Evolutionary conservation across 2,113 vertebrate species (phyloP).

Genomic region (Chionomys nivalis): DNA sequence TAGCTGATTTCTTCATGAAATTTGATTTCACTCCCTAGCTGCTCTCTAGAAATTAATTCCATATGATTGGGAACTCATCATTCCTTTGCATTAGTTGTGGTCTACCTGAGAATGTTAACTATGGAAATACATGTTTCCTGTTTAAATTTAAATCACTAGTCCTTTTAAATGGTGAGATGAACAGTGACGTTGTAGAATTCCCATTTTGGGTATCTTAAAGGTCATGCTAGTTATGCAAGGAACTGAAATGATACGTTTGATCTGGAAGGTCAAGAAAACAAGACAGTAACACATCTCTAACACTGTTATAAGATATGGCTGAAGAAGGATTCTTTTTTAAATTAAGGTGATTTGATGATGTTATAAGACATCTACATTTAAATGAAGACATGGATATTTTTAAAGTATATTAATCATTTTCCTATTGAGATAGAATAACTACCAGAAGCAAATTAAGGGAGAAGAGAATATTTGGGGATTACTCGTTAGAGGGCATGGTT

Average conservation of each 20-base stretch:
- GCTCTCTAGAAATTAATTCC: conserved; percentile 71
- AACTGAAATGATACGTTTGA: background rate
- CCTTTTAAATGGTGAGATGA: conserved; percentile 1
- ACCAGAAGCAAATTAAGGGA: background rate
- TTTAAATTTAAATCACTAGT: conserved; percentile 60
- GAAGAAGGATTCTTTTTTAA: conserved; percentile 7
- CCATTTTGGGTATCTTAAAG: background rate
- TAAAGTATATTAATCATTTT: background rate
- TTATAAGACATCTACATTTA: background rate
- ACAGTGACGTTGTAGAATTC: background rate
- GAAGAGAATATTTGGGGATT: no score
- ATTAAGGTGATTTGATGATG: background rate
- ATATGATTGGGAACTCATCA: conserved; percentile 68
- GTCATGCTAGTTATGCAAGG: background rate
- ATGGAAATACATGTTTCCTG: conserved; percentile 38
- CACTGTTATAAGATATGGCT: background rate
- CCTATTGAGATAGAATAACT: background rate
- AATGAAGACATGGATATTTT: no score
- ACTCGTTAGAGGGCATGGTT: background rate
- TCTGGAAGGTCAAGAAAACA: background rate
- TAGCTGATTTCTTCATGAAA: conserved; percentile 67
- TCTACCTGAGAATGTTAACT: conserved; percentile 61
- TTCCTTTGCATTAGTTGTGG: conserved; percentile 57
- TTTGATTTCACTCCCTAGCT: conserved; percentile 49
- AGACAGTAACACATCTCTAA: background rate